Evolutionary conservation across 1,140 invertebrate species (phyloP), one percentile per base, ranked within the genome.

Genomic region (Portunus trituberculatus): DNA sequence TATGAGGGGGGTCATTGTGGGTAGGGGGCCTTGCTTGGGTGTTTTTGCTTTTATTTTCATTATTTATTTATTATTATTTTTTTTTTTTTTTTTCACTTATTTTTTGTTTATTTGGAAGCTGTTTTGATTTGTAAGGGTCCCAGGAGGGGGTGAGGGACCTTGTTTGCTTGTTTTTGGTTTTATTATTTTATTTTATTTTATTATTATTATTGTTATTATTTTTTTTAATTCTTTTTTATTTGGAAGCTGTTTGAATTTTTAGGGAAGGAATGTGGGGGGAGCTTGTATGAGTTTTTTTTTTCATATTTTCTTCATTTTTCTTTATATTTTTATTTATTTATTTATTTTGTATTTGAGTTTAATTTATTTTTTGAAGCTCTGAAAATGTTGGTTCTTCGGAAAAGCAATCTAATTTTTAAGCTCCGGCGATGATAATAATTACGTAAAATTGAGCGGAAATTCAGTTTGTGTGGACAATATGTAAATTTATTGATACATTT

Each of bases 271-370:
- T 25, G 25, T 12, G 25, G 25, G 25, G 59, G 25, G 59, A 25
- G 59, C 25, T 76, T 76, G 10, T 76, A 25, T 12, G 25, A 76
- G 25, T 76, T 76, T 76, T 76, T 76, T 76, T 76, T 46, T 87
- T 89, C 48, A 91, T 94, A 91, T 88, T 91, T 96, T 14, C 91
- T 94, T 95, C 92, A 93, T 59, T 52, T 76, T 1, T 45, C 1
- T 67, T 16, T 16, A 39, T n/a, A 8, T n/a, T 92, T 28, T 88
- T 16, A n/a, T 20, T n/a, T 28, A 29, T 39, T 12, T 28, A 25
- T 92, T 48, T 94, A 46, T 39, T 39, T n/a, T n/a, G n/a, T 45
- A 45, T 31, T 20, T 52, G 32, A 25, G 0, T n/a, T n/a, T n/a
- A 10, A 91, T 46, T 3, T 32, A 6, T 45, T 87, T 39, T 29